Percentiles rank a stretch among this genome's conserved stretches.
phyloP scores from a whole-genome alignment of 2,797 vertebrate genomes.

The Pseudomugil tenellus region DNA sequence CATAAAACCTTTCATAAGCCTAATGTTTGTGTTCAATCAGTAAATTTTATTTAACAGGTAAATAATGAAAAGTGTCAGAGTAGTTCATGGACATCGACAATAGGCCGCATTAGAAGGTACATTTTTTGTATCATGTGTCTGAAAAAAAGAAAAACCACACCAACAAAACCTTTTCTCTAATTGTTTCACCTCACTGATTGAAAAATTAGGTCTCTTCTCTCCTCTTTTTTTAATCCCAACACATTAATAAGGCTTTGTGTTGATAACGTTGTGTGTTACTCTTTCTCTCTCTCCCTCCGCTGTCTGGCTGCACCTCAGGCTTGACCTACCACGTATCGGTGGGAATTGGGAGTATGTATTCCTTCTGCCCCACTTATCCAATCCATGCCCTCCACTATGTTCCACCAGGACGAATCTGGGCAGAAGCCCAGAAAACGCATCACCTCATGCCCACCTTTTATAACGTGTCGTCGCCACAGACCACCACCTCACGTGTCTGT shows the following conservation, averaged over 20 bases:
- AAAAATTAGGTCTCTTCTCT: neutral
- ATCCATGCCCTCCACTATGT: constrained; percentile 68
- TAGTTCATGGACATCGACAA: too few species aligned
- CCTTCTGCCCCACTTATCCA: constrained; percentile 79
- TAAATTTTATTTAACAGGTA: too few species aligned
- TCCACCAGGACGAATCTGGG: constrained; percentile 77
- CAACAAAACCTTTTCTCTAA: neutral
- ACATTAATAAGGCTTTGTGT: constrained; percentile 26
- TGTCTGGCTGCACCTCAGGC: constrained; percentile 87
- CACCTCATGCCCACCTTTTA: constrained; percentile 70
- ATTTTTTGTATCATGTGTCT: neutral
- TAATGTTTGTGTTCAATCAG: too few species aligned
- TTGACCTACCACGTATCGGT: constrained; percentile 95
- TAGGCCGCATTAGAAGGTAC: neutral
- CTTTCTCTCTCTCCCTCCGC: constrained; percentile 31
- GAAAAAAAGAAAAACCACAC: too few species aligned
- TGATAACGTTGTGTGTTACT: constrained; percentile 55
- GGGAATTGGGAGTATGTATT: constrained; percentile 96
- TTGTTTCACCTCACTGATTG: neutral
- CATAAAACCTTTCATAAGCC: too few species aligned
- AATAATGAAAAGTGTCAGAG: too few species aligned
- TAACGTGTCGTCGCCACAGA: constrained; percentile 64
- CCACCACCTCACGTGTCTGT: constrained; percentile 62
- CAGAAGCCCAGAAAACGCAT: constrained; percentile 65
- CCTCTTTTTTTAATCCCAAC: constrained; percentile 1